Base-by-base conservation (phyloP, 2,888 invertebrate genomes). In the Metallyticus violacea region DNA sequence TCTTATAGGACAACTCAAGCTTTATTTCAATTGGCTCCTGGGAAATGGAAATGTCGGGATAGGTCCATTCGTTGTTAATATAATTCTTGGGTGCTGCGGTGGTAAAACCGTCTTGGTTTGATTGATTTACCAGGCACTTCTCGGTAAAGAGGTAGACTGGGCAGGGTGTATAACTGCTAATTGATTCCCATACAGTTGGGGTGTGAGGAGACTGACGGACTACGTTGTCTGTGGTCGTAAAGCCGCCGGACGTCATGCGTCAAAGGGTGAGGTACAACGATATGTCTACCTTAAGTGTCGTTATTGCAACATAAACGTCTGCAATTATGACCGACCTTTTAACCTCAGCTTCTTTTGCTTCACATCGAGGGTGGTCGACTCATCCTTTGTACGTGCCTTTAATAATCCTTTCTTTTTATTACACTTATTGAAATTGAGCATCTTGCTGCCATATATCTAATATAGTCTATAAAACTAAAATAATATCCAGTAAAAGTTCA, bases 91-190 rank as follows among this genome's bases (percentile, higher is more conserved):
- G n/a, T n/a, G 26, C 28, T 81, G 27, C 81, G 15, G 77, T 7
- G 25, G 29, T 82, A 82, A 86, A 82, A 26, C 77, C 77, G 86
- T 86, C 86, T 26, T 9, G 94, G 30, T 26, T 30, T 87, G 87
- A 87, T 87, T 87, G 87, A 87, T 87, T 87, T 87, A 87, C 76
- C 87, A 86, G 86, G 26, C 76, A 86, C 62, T 86, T 86, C 87
- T 82, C 7, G 22, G 79, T 84, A 80, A 79, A 84, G 86, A 86
- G 79, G 85, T 29, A 28, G 28, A n/a, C 26, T 1, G 3, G n/a
- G 26, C 7, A 27, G 76, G 27, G 26, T 27, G 62, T 82, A 30
- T 86, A 86, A 87, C 79, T 28, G 28, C 87, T 87, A 87, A 87
- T 87, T 87, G 87, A 87, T 87, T 87, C 77, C 79, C 85, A 77